Evolutionary conservation across 2,888 invertebrate genomes (phyloP), one percentile per base, ranked within the genome.

Genomic region (Drosophila merina): DNA sequence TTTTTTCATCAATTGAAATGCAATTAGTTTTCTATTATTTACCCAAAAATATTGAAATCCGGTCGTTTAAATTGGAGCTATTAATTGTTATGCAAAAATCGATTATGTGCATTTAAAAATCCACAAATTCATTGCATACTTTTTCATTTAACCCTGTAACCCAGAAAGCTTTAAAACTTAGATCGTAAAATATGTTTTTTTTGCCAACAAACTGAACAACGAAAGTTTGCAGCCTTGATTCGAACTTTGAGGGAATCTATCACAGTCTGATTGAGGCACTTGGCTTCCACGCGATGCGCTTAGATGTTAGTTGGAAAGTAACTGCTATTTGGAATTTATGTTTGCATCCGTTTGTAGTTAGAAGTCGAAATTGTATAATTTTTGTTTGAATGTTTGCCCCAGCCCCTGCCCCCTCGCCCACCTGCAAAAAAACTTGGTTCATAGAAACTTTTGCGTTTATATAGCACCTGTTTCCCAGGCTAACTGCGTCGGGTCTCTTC

Each of bases 371-470:
- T 63, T 63, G 44, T 63, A 50, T 63, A 14, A 30, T 64, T 71
- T 70, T 60, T 55, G 49, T 55, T 55, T 42, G 44, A 42, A 45
- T 58, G 52, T 52, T 26, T 36, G 31, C 12, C 44, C 36, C 44
- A 44, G 20, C 25, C 14, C 14, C 3, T 12, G 20, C 40, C 14
- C 20, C 14, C 40, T 9, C 14, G 20, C 40, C 40, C 40, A 20
- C 40, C 33, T 58, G 26, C 42, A 55, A 36, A 52, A 54, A 44
- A 79, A 86, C 87, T 89, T 89, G 89, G 89, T 89, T 89, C 89
- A 89, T 89, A 89, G 77, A 89, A 89, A 89, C 83, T 89, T 89
- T 89, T 89, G 58, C 89, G 89, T 89, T 89, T 90, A 90, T 89
- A 74, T 86, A 87, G 89, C 89, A 89, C 89, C 76, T 73, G 76